Evolutionary conservation across 2,888 invertebrate species (phyloP).

Genomic region (Aporophyla nigra): DNA sequence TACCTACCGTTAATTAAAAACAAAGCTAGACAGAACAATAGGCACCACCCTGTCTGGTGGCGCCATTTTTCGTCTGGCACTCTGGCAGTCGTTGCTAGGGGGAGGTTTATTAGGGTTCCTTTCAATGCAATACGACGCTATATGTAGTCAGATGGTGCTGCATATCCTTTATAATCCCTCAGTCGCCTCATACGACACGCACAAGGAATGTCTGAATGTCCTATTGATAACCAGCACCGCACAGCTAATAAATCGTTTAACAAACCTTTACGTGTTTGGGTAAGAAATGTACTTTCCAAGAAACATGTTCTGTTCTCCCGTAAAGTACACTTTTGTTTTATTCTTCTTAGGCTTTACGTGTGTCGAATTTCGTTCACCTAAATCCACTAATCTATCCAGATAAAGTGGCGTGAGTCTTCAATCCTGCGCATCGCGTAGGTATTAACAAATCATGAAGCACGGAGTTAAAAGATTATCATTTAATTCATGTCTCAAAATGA

Average conservation of each 20-base stretch:
- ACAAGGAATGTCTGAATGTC: constrained; percentile 7
- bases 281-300: constrained; percentile 46
- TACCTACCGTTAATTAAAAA: constrained; percentile 44
- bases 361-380: constrained; percentile 34
- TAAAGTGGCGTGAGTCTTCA: constrained; percentile 12
- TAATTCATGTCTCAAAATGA: constrained; percentile 27
- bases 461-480: constrained; percentile 35
- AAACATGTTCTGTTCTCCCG: constrained; percentile 31
- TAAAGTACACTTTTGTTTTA: constrained; percentile 17
- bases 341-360: constrained; percentile 13
- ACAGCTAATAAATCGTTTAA: constrained; percentile 42
- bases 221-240: constrained; percentile 36
- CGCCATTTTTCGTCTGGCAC: constrained; percentile 49
- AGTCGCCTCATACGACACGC: constrained; percentile 10
- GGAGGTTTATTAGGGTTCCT: constrained; percentile 35
- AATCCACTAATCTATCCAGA: constrained; percentile 27
- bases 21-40: constrained; percentile 43
- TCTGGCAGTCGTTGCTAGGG: constrained; percentile 27
- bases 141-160: constrained; percentile 2
- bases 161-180: constrained; percentile 30
- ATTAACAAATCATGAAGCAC: constrained; percentile 15
- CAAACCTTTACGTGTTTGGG: constrained; percentile 24
- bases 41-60: constrained; percentile 32
- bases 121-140: constrained; percentile 28
- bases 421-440: constrained; percentile 15